Evolutionary conservation across 1,140 invertebrate genomes (phyloP).

Genomic region (Aplysia californica): DNA sequence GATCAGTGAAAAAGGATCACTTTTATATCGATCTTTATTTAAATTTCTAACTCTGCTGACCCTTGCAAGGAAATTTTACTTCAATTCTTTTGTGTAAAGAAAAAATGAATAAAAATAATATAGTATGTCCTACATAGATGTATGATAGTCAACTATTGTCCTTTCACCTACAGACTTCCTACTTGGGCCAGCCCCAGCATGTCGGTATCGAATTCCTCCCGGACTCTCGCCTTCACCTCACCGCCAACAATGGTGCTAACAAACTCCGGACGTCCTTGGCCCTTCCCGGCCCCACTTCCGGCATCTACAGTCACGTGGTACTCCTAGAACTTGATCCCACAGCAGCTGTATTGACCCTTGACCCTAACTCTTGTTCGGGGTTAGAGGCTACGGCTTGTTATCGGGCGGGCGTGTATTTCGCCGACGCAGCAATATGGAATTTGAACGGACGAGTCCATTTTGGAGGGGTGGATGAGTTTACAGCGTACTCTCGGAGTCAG

Average conservation of each 20-base stretch:
- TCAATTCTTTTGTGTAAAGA: too few species aligned
- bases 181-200: constrained; percentile 35
- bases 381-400: too few species aligned
- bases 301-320: constrained; percentile 31
- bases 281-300: not conserved
- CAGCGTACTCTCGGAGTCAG: constrained; percentile 41
- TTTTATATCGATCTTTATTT: too few species aligned
- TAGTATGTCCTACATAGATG: too few species aligned
- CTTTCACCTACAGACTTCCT: constrained; percentile 15
- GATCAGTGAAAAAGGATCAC: too few species aligned
- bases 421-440: too few species aligned
- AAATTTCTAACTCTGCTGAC: too few species aligned
- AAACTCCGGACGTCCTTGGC: not conserved
- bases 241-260: constrained; percentile 34
- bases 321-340: constrained; percentile 4
- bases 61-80: too few species aligned
- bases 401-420: too few species aligned
- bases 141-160: too few species aligned
- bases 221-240: constrained; percentile 12
- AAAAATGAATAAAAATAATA: too few species aligned
- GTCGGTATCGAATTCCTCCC: constrained; percentile 28
- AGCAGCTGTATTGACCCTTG: constrained; percentile 12
- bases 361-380: constrained; percentile 28
- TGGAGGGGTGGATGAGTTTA: constrained; percentile 38
- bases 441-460: constrained; percentile 33